Evolutionary conservation across 2,797 vertebrate genomes (phyloP).

Genomic region (Nasua narica): DNA sequence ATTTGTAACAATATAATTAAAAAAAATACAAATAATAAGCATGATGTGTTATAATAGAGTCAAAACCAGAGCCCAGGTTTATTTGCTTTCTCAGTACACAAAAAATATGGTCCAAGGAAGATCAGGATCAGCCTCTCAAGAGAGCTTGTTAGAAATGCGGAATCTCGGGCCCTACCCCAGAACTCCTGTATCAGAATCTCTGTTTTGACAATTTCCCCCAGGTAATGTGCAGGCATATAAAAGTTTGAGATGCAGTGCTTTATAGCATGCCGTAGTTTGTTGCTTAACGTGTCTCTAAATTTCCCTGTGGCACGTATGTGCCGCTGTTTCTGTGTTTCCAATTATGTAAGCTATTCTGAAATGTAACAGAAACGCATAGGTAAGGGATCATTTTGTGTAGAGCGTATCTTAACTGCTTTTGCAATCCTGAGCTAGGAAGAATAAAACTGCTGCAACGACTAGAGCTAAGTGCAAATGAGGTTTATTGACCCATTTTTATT

Average conservation of each 20-base stretch:
- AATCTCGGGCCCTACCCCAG: not conserved
- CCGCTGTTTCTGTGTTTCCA: not conserved
- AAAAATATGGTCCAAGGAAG: not conserved
- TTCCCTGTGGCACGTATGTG: not conserved
- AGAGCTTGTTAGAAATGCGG: not conserved
- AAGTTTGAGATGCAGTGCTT: not conserved
- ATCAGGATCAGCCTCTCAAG: not conserved
- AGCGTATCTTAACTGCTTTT: not conserved
- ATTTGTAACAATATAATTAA: not conserved
- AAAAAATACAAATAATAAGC: not conserved
- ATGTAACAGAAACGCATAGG: not conserved
- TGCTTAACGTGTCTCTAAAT: not conserved
- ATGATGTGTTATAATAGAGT: not conserved
- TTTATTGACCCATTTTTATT: slow-evolving; percentile 50
- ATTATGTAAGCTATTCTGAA: not conserved
- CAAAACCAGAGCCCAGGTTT: not conserved
- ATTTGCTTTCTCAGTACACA: not conserved
- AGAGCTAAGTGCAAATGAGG: slow-evolving; percentile 34
- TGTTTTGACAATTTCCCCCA: not conserved
- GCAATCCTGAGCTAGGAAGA: not conserved
- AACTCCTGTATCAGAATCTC: not conserved
- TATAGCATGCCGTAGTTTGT: not conserved
- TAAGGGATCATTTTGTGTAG: not conserved
- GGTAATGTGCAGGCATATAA: not conserved
- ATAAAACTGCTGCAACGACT: not conserved